These are phyloP conservation scores for Glaucopsyche alexis DNA, from an alignment of 2,888 invertebrate genomes.

Conservation along the genomic window DNA sequence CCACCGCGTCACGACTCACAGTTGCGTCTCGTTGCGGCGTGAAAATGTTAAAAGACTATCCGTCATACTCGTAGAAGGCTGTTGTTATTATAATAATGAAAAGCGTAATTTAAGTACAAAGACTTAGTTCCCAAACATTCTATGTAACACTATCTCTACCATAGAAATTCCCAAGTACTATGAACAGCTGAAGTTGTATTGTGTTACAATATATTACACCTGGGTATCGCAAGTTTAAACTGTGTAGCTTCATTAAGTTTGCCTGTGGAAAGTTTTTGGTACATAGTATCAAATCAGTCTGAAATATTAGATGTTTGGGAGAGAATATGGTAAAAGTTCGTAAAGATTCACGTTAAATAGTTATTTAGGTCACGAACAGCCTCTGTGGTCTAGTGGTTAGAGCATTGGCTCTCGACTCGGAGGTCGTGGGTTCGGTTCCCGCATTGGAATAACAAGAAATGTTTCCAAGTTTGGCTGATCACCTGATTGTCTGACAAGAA, in stretches of 20 bases:
- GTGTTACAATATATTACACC: background rate
- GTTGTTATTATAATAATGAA: background rate
- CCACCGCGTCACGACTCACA: too few relatives aligned
- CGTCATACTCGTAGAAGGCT: too few relatives aligned
- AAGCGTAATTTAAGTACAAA: background rate
- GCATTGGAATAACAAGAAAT: too few relatives aligned
- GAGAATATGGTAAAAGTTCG: background rate
- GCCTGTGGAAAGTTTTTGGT: background rate
- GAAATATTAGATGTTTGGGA: background rate
- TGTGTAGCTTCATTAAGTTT: slow-evolving; percentile 1
- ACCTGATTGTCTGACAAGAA: too few relatives aligned
- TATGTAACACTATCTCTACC: slow-evolving; percentile 1
- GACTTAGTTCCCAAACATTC: background rate
- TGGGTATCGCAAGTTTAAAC: background rate
- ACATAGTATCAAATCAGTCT: background rate
- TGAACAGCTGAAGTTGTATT: background rate
- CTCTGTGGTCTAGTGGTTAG: too few relatives aligned
- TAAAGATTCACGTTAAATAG: background rate
- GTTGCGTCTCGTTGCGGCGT: too few relatives aligned
- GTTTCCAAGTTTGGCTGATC: too few relatives aligned
- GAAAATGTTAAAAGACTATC: too few relatives aligned
- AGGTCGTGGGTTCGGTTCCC: too few relatives aligned
- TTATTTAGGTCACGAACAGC: too few relatives aligned
- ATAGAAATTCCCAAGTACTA: slow-evolving; percentile 13
- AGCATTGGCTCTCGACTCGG: too few relatives aligned